Percentiles rank a stretch among this genome's conserved stretches.
These are phyloP conservation scores for Euplagia quadripunctaria DNA, from an alignment of 2,888 invertebrate species.

Conservation along the genomic window DNA sequence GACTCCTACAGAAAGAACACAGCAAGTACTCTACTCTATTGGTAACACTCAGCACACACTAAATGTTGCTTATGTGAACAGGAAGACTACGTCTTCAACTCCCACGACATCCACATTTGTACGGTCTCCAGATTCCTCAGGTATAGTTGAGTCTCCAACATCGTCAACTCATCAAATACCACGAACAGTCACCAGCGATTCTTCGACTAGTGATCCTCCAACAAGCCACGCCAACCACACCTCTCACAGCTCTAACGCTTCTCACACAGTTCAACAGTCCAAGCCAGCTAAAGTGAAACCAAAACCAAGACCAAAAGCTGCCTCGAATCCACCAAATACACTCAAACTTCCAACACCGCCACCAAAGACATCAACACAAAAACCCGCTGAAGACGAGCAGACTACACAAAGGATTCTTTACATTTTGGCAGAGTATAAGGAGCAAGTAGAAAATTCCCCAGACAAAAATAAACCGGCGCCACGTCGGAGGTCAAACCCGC, in stretches of 20 bases:
- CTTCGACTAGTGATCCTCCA: slow-evolving; percentile 59
- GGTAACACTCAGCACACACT: slow-evolving; percentile 70
- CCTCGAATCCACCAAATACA: slow-evolving; percentile 85
- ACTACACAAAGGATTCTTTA: slow-evolving; percentile 93
- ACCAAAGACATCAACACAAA: slow-evolving; percentile 86
- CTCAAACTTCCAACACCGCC: slow-evolving; percentile 90
- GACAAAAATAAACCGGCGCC: slow-evolving; percentile 95
- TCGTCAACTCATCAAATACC: slow-evolving; percentile 74
- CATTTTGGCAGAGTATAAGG: slow-evolving; percentile 93
- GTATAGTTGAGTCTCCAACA: slow-evolving; percentile 72
- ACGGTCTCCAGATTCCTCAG: slow-evolving; percentile 80
- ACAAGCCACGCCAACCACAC: slow-evolving; percentile 17
- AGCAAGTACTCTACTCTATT: slow-evolving; percentile 79
- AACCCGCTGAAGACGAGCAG: slow-evolving; percentile 93
- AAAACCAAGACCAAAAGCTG: slow-evolving; percentile 87
- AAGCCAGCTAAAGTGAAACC: slow-evolving; percentile 76
- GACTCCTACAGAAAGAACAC: slow-evolving; percentile 59
- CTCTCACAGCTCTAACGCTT: slow-evolving; percentile 3
- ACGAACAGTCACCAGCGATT: slow-evolving; percentile 70
- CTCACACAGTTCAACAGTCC: slow-evolving; percentile 20
- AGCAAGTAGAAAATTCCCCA: slow-evolving; percentile 93
- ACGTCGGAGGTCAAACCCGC: slow-evolving; percentile 91
- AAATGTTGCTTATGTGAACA: slow-evolving; percentile 79
- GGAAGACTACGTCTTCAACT: slow-evolving; percentile 73
- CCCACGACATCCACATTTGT: slow-evolving; percentile 72